Conservation (phyloP, 1,140 invertebrate genomes). For the Musca vetustissima region DNA sequence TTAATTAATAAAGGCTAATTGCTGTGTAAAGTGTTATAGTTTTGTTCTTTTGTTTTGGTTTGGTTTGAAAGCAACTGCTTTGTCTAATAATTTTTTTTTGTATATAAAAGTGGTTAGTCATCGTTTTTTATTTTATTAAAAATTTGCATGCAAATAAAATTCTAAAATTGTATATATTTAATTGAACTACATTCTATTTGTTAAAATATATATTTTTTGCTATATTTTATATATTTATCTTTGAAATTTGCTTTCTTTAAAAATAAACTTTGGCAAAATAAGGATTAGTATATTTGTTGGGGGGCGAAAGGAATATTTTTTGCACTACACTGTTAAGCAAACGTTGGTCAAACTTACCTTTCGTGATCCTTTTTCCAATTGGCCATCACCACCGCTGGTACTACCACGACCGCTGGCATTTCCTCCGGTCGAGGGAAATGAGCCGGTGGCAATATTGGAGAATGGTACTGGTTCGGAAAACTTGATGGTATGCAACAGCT, state of each 20-base stretch:
- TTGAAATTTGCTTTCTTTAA: too few relatives aligned
- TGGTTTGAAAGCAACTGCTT: too few relatives aligned
- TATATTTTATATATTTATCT: too few relatives aligned
- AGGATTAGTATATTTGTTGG: too few relatives aligned
- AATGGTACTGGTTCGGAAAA: slow-evolving; percentile 92
- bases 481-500: slow-evolving; percentile 86
- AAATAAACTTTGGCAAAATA: too few relatives aligned
- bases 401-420: slow-evolving; percentile 35
- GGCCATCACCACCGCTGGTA: slow-evolving; percentile 33
- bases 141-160: slow-evolving; percentile 2
- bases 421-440: slow-evolving; percentile 49
- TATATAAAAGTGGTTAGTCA: background rate
- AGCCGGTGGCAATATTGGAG: slow-evolving; percentile 77
- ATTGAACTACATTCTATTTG: too few relatives aligned
- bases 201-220: too few relatives aligned
- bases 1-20: slow-evolving; percentile 2
- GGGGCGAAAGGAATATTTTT: too few relatives aligned
- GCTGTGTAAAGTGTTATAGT: background rate
- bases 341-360: slow-evolving; percentile 42
- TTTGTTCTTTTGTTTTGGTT: background rate
- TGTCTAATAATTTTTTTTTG: background rate
- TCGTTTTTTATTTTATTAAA: background rate
- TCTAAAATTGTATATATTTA: too few relatives aligned
- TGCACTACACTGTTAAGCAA: too few relatives aligned
- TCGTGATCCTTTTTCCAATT: slow-evolving; percentile 48